Conservation (phyloP, 2,888 invertebrate species). For the Chrysolina haemoptera region DNA sequence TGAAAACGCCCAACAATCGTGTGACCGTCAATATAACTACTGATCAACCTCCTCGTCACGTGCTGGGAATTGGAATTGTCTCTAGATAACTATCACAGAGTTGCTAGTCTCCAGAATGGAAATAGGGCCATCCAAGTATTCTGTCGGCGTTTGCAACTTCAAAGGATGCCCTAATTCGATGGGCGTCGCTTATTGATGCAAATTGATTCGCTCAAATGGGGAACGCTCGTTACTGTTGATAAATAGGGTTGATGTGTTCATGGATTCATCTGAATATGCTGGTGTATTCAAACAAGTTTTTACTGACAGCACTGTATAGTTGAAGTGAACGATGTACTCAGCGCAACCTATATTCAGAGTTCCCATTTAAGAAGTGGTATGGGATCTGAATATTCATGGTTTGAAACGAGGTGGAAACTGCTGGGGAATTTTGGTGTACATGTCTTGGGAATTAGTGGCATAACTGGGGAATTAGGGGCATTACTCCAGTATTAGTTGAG, state of each 20-base stretch:
- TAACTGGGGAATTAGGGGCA: too few species aligned
- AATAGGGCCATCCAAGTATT: background rate
- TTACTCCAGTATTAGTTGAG: too few species aligned
- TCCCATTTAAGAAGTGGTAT: too few species aligned
- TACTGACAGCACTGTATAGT: background rate
- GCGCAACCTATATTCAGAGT: too few species aligned
- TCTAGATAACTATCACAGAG: background rate
- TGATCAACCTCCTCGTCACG: background rate
- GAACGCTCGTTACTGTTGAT: background rate
- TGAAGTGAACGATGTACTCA: too few species aligned
- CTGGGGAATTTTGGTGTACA: too few species aligned
- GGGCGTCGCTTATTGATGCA: background rate
- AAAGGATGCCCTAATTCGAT: background rate
- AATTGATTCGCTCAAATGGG: background rate
- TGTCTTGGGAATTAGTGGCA: too few species aligned
- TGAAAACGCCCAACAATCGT: background rate
- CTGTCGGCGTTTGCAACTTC: background rate
- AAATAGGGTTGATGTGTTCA: constrained; percentile 1
- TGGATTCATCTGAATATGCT: background rate
- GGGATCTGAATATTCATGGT: too few species aligned
- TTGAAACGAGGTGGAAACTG: too few species aligned
- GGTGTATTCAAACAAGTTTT: background rate
- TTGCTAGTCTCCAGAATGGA: background rate
- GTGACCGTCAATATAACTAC: background rate
- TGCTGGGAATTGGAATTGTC: background rate